Percentiles rank a stretch among this genome's conserved stretches.
Conservation (phyloP, 2,797 vertebrate species). For the Acridotheres tristis region DNA sequence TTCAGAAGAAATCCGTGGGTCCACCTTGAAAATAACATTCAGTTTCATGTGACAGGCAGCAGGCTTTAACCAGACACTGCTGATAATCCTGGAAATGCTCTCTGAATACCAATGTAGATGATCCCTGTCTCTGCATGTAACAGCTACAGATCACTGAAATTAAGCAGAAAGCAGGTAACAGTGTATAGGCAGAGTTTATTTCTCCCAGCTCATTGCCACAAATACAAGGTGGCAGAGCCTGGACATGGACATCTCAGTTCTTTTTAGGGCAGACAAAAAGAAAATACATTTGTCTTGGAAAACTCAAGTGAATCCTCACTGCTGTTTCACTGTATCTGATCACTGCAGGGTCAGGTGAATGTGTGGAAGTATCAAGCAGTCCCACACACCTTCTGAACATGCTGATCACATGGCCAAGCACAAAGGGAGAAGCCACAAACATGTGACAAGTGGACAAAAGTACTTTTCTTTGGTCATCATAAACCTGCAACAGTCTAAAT, state of each 20-base stretch:
- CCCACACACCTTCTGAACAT: background rate
- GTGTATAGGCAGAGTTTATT: background rate
- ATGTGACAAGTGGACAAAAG: background rate
- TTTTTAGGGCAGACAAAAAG: background rate
- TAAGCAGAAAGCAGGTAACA: background rate
- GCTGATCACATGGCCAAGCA: background rate
- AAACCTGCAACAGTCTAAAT: background rate
- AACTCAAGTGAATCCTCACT: background rate
- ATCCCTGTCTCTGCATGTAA: background rate
- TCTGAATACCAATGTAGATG: background rate
- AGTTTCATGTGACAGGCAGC: background rate
- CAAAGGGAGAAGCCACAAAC: background rate
- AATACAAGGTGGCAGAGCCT: background rate
- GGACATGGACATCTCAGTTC: background rate
- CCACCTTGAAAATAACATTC: background rate
- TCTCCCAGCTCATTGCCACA: background rate
- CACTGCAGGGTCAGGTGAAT: background rate
- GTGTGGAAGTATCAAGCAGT: background rate
- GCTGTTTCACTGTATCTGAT: background rate
- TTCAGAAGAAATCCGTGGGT: fast-evolving
- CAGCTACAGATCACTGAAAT: background rate
- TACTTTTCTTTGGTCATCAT: background rate
- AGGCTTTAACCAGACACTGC: background rate
- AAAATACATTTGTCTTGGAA: background rate
- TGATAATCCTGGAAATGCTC: background rate